A percentile compares a stretch with the other conserved stretches of the same genome.
phyloP scores from a whole-genome alignment of 2,113 vertebrate genomes.

The Alligator mississippiensis region DNA sequence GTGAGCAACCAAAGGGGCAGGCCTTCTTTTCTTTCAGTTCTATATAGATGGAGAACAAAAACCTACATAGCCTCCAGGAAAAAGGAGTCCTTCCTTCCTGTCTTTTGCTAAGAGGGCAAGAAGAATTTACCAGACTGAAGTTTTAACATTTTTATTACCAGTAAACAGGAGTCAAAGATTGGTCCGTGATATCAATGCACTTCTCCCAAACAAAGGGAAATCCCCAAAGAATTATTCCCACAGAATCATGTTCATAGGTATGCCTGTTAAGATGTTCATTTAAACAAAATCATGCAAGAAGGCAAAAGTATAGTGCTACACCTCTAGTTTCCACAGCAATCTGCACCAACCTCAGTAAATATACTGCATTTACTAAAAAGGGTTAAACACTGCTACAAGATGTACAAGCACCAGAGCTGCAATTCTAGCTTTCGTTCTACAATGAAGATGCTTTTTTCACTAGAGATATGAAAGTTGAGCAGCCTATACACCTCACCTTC shows the following conservation, averaged over 20 bases:
- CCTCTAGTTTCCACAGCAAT: conserved; percentile 4
- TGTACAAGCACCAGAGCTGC: not conserved
- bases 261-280: not conserved
- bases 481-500: not conserved
- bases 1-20: not conserved
- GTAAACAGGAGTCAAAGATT: not conserved
- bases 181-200: not conserved
- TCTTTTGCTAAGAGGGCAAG: not conserved
- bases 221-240: not conserved
- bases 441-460: not conserved
- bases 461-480: not conserved
- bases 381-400: not conserved
- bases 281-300: not conserved
- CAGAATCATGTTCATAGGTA: not conserved
- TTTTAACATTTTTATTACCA: not conserved
- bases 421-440: not conserved
- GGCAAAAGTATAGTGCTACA: not conserved
- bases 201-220: not conserved
- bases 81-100: not conserved
- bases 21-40: not conserved
- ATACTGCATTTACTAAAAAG: not conserved
- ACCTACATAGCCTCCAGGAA: not conserved
- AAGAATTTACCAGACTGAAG: fast-evolving
- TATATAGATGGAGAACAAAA: not conserved
- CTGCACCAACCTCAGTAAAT: not conserved